Conservation (phyloP, 1,140 invertebrate species). For the Cotesia typhae region DNA sequence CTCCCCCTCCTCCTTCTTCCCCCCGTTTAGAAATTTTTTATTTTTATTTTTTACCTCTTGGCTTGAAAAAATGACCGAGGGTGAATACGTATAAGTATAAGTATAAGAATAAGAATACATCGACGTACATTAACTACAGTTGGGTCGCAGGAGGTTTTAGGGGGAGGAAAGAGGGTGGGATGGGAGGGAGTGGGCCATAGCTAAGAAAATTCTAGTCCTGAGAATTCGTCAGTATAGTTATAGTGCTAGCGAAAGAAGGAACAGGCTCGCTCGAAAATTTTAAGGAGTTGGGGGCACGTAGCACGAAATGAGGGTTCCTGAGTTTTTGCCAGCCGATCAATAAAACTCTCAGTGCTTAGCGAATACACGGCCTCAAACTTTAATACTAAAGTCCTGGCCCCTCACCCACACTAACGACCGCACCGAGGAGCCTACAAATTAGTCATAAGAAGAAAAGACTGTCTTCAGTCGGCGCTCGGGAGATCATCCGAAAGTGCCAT, state of each 20-base stretch:
- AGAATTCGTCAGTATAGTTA: neutral
- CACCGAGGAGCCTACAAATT: conserved; percentile 56
- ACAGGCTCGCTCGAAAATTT: conserved; percentile 30
- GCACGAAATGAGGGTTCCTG: conserved; percentile 51
- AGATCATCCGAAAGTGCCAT: too few relatives aligned
- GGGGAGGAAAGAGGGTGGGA: conserved; percentile 24
- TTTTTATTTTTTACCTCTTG: neutral
- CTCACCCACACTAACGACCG: conserved; percentile 64
- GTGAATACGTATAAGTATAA: neutral
- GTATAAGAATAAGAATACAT: conserved; percentile 15
- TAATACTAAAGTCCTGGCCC: conserved; percentile 47
- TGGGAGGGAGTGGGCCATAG: conserved; percentile 1
- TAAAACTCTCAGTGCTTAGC: conserved; percentile 64
- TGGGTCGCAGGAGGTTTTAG: neutral
- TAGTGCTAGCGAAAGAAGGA: too few relatives aligned
- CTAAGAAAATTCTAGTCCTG: conserved; percentile 30
- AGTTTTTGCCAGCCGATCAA: conserved; percentile 67
- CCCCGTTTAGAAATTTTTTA: too few relatives aligned
- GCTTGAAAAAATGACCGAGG: neutral
- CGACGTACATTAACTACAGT: conserved; percentile 1
- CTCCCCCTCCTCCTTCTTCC: too few relatives aligned
- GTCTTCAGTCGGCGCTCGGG: neutral
- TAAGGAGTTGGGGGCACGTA: conserved; percentile 45
- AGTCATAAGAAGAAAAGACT: conserved; percentile 7
- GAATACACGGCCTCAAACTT: conserved; percentile 42